phyloP scores from a whole-genome alignment of 1,140 invertebrate species.

The Proctacanthus coquilletti region DNA sequence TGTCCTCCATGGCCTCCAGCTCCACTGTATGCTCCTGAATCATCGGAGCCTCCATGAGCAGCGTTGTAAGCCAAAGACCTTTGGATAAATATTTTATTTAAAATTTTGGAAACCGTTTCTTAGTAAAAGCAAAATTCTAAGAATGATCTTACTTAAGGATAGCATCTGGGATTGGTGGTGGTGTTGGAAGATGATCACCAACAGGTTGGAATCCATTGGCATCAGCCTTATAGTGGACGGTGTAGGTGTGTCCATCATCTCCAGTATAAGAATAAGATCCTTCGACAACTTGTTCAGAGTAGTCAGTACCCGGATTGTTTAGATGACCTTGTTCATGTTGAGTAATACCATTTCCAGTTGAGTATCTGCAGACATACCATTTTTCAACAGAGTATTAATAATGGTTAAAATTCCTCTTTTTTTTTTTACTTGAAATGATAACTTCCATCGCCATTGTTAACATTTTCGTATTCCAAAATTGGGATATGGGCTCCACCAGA shows the following conservation, averaged over 20 bases:
- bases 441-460: slow-evolving; percentile 32
- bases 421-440: too few relatives aligned
- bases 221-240: slow-evolving; percentile 52
- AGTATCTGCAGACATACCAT: slow-evolving; percentile 36
- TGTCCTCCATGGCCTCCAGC: too few relatives aligned
- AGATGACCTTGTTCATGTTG: slow-evolving; percentile 37
- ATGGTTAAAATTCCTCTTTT: too few relatives aligned
- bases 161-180: slow-evolving; percentile 36
- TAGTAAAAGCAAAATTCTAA: too few relatives aligned
- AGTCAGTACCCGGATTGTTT: slow-evolving; percentile 30
- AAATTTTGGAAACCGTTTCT: too few relatives aligned
- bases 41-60: too few relatives aligned
- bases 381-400: too few relatives aligned
- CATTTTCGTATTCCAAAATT: slow-evolving; percentile 30
- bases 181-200: slow-evolving; percentile 67
- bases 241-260: slow-evolving; percentile 42
- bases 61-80: too few relatives aligned
- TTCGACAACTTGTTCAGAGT: slow-evolving; percentile 39
- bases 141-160: slow-evolving; percentile 37
- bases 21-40: too few relatives aligned
- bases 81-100: too few relatives aligned
- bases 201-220: slow-evolving; percentile 39
- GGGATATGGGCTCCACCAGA: slow-evolving; percentile 14
- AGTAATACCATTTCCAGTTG: slow-evolving; percentile 40
- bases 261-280: slow-evolving; percentile 46